These are phyloP conservation scores for Campaea margaritaria DNA, from an alignment of 2,888 invertebrate species.

Conservation along the genomic window DNA sequence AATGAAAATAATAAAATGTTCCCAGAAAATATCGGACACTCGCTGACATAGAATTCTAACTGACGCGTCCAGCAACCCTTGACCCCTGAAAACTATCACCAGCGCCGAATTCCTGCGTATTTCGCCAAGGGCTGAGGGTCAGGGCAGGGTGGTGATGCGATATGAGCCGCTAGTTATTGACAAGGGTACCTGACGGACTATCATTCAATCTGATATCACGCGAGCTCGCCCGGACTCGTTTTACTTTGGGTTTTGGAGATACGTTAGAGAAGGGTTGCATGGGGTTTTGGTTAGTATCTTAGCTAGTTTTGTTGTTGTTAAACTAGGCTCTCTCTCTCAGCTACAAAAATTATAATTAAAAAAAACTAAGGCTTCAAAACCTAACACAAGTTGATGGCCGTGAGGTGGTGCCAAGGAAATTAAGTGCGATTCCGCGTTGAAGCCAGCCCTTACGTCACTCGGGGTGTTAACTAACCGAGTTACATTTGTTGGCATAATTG, in stretches of 20 bases:
- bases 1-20: conserved; percentile 44
- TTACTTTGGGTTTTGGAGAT: conserved; percentile 5
- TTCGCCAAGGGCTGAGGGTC: conserved; percentile 29
- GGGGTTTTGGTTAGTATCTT: conserved; percentile 13
- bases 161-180: conserved; percentile 40
- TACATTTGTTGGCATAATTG: no score
- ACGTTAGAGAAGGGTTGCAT: conserved; percentile 15
- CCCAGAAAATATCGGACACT: conserved; percentile 38
- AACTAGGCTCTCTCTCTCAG: no score
- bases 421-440: no score
- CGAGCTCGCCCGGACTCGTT: conserved; percentile 8
- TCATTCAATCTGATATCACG: conserved; percentile 39
- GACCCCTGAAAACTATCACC: conserved; percentile 29
- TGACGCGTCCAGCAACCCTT: conserved; percentile 28
- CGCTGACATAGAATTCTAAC: conserved; percentile 38
- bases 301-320: conserved; percentile 3
- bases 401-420: no score
- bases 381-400: no score
- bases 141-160: conserved; percentile 25
- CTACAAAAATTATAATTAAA: no score
- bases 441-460: no score
- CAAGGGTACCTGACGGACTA: conserved; percentile 41
- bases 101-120: neutral
- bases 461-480: no score
- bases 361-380: no score